Base-by-base conservation (phyloP, 2,797 vertebrate genomes). In the Octomys mimax region DNA sequence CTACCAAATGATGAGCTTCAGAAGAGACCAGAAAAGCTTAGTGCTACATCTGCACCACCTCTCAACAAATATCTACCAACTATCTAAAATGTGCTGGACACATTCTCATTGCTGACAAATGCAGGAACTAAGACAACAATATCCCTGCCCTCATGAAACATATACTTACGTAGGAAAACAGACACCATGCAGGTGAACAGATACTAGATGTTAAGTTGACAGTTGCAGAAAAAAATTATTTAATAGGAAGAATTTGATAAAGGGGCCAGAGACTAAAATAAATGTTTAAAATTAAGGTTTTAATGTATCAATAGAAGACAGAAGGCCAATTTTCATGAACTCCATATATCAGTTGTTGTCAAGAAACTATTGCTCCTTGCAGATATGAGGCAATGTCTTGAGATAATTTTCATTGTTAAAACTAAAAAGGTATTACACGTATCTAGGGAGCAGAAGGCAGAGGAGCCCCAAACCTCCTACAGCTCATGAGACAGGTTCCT, bases 391-490 rank as follows among this genome's bases (percentile, higher is more conserved):
- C 13, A 39, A 73, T 84, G 39, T 85, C 61, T 61, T 18, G 26
- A 88, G 73, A 75, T 64, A 36, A 31, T n/a, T 87, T 87, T 89
- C 59, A 64, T 66, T 82, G 24, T 95, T 71, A 85, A 80, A n/a
- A 71, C 79, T 52, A 11, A 4, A 61, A 13, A 57, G 31, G 16
- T 75, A 3, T 19, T 49, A n/a, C 31, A 57, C 2, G 14, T 11
- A 26, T 73, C 4, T 26, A 71, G 19, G 80, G n/a, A 28, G 28
- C 33, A 79, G 49, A 90, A 68, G 26, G 28, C 26, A 64, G 14
- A 13, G 4, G 62, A 11, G 18, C 26, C 16, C 54, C 49, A 21
- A 68, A 39, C 6, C 39, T 14, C 31, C 36, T 42, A 14, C 42
- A n/a, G 1, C 0, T 13, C 4, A 57, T 0, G 52, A 4, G 42